A percentile compares a stretch with the other conserved stretches of the same genome.
phyloP scores from a whole-genome alignment of 2,888 invertebrate species.

The Apocheima hispidaria region DNA sequence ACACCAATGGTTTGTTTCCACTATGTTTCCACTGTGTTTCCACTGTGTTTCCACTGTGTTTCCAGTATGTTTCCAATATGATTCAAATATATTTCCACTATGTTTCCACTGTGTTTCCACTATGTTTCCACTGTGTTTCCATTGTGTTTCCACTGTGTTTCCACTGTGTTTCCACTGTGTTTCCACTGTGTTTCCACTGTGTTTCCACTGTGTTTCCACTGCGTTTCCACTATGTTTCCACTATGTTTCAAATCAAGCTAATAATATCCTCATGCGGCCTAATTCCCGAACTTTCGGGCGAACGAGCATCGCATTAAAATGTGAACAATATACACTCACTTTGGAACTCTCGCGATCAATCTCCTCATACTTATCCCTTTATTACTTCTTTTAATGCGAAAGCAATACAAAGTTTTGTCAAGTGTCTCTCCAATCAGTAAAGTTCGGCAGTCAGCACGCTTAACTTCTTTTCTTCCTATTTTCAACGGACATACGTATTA shows the following conservation, averaged over 20 bases:
- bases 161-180: too few relatives aligned
- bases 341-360: constrained; percentile 45
- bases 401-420: constrained; percentile 57
- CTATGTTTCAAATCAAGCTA: constrained; percentile 4
- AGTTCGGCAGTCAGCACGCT: constrained; percentile 45
- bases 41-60: too few relatives aligned
- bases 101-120: background rate
- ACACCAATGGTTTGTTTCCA: too few relatives aligned
- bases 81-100: too few relatives aligned
- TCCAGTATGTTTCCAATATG: too few relatives aligned
- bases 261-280: constrained; percentile 4
- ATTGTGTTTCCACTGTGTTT: too few relatives aligned
- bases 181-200: too few relatives aligned
- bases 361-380: constrained; percentile 44
- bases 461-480: constrained; percentile 44
- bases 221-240: background rate
- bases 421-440: constrained; percentile 56
- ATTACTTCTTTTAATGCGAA: constrained; percentile 50
- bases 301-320: constrained; percentile 43
- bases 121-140: too few relatives aligned
- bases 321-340: constrained; percentile 39
- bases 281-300: constrained; percentile 6
- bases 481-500: constrained; percentile 25
- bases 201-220: too few relatives aligned
- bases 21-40: too few relatives aligned